These are phyloP conservation scores for Hirtodrosophila confusa DNA, from an alignment of 2,888 invertebrate species.

Conservation along the genomic window DNA sequence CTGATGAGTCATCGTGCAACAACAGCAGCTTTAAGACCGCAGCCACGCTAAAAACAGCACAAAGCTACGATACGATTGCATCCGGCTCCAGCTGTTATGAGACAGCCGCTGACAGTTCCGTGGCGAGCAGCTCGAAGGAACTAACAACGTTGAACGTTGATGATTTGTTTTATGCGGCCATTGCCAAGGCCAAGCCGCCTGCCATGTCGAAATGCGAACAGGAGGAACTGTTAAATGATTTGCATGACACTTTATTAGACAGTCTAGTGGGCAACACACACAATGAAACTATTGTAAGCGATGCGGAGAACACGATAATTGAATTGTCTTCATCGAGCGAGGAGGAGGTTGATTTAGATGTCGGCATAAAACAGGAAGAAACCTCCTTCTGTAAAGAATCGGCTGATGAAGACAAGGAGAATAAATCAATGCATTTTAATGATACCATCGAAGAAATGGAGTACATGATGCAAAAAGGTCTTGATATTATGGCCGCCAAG, in stretches of 20 bases:
- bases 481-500: conserved; percentile 76
- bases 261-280: conserved; percentile 24
- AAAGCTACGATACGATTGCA: conserved; percentile 38
- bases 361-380: conserved; percentile 32
- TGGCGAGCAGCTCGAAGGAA: conserved; percentile 32
- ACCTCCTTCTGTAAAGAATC: conserved; percentile 27
- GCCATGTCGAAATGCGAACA: conserved; percentile 49
- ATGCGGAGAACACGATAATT: conserved; percentile 66
- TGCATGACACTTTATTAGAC: conserved; percentile 70
- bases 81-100: conserved; percentile 77
- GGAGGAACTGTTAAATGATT: conserved; percentile 44
- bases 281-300: conserved; percentile 4
- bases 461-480: conserved; percentile 83
- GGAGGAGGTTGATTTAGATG: conserved; percentile 23
- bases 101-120: conserved; percentile 77
- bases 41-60: conserved; percentile 48
- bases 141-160: conserved; percentile 37
- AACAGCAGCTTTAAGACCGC: conserved; percentile 76
- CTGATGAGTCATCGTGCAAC: conserved; percentile 57
- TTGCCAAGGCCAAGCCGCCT: conserved; percentile 45
- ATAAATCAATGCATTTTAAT: conserved; percentile 82
- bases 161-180: conserved; percentile 62
- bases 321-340: conserved; percentile 68
- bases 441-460: conserved; percentile 85
- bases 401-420: conserved; percentile 57